Evolutionary conservation across 2,797 vertebrate genomes (phyloP).

Genomic region (Esox masquinongy): DNA sequence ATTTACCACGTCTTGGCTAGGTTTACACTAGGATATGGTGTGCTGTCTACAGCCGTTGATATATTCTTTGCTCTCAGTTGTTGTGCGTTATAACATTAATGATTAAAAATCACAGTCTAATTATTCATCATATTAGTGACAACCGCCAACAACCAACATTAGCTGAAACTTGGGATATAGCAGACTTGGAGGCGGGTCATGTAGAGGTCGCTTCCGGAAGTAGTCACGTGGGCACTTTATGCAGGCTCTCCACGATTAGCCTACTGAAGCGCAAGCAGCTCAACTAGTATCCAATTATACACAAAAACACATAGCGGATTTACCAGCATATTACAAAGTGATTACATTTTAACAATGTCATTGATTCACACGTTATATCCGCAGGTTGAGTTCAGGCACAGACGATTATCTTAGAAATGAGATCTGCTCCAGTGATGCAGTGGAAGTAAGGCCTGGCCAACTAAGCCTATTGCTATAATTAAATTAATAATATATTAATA

Average conservation of each 20-base stretch:
- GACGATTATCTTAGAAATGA: too few species aligned
- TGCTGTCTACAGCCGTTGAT: too few species aligned
- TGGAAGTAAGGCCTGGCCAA: too few species aligned
- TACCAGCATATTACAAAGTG: too few species aligned
- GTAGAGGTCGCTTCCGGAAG: constrained; percentile 10
- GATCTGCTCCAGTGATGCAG: too few species aligned
- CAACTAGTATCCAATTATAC: not conserved
- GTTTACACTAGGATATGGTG: too few species aligned
- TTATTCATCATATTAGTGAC: not conserved
- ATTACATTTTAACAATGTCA: too few species aligned
- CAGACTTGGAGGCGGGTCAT: not conserved
- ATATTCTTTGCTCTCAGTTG: not conserved
- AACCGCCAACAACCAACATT: not conserved
- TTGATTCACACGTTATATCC: too few species aligned
- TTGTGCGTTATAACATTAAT: not conserved
- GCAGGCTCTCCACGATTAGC: not conserved
- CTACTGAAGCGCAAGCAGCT: not conserved
- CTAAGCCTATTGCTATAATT: too few species aligned
- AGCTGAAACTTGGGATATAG: not conserved
- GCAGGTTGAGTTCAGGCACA: too few species aligned
- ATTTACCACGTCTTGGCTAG: not conserved
- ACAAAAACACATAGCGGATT: too few species aligned
- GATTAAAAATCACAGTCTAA: not conserved
- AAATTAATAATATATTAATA: too few species aligned
- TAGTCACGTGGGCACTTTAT: constrained; percentile 25